Conservation (phyloP, 2,797 vertebrate genomes). For the Carcharodon carcharias region DNA sequence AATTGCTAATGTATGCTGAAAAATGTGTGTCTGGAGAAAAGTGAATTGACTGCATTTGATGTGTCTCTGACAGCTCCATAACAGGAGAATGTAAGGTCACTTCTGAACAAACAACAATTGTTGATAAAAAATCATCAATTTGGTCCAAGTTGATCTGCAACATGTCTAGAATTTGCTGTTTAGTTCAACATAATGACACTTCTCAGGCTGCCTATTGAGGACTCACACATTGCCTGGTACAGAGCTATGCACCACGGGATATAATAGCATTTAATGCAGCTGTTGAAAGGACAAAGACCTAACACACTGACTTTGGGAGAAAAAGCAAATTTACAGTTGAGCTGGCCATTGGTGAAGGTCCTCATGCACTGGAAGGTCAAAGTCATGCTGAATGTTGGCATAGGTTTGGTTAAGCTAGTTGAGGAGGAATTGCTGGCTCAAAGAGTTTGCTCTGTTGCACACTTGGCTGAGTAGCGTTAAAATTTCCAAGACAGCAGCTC, state of each 20-base stretch:
- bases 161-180: neutral
- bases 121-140: neutral
- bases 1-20: neutral
- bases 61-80: neutral
- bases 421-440: neutral
- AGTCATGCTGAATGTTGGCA: neutral
- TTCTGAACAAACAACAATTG: neutral
- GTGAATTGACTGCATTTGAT: neutral
- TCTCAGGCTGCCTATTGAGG: neutral
- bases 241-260: neutral
- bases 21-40: neutral
- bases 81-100: neutral
- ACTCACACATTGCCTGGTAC: neutral
- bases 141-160: neutral
- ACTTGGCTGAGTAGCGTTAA: neutral
- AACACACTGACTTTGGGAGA: neutral
- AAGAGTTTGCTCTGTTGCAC: neutral
- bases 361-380: neutral
- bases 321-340: neutral
- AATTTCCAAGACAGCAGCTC: neutral
- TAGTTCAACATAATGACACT: neutral
- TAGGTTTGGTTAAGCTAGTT: neutral
- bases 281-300: neutral
- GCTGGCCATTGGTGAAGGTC: neutral
- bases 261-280: neutral